These are phyloP conservation scores for Antennarius striatus DNA, from an alignment of 2,113 vertebrate species.

Conservation along the genomic window DNA sequence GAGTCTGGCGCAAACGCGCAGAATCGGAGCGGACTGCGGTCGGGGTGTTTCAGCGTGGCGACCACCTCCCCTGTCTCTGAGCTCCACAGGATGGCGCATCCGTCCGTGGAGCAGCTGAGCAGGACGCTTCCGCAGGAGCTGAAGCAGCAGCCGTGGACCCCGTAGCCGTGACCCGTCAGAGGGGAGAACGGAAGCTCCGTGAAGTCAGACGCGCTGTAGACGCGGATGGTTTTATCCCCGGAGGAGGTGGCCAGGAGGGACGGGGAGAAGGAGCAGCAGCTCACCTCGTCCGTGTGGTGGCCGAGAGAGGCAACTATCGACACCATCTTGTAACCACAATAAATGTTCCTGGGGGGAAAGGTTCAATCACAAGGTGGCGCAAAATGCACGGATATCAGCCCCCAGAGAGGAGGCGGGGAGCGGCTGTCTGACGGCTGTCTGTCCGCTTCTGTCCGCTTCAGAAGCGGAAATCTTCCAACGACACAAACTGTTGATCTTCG, in stretches of 20 bases:
- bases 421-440: too few species aligned
- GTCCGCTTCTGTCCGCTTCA: too few species aligned
- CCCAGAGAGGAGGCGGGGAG: too few species aligned
- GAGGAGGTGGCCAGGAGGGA: conserved; percentile 85
- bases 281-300: conserved; percentile 85
- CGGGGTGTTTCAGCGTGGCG: conserved; percentile 79
- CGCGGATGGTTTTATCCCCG: conserved; percentile 84
- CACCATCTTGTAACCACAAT: conserved; percentile 73
- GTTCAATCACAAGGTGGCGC: too few species aligned
- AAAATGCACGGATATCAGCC: too few species aligned
- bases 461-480: too few species aligned
- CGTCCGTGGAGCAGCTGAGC: conserved; percentile 89
- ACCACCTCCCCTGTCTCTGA: conserved; percentile 63
- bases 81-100: conserved; percentile 78
- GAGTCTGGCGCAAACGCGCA: conserved; percentile 81
- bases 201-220: conserved; percentile 81
- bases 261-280: conserved; percentile 84
- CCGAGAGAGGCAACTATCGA: conserved; percentile 78
- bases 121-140: conserved; percentile 78
- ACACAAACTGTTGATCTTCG: too few species aligned
- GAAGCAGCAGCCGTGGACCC: conserved; percentile 90
- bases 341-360: too few species aligned
- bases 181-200: conserved; percentile 83
- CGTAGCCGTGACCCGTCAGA: conserved; percentile 81
- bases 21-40: conserved; percentile 81